Evolutionary conservation across 2,888 invertebrate species (phyloP).

Genomic region (Aethes cnicana): DNA sequence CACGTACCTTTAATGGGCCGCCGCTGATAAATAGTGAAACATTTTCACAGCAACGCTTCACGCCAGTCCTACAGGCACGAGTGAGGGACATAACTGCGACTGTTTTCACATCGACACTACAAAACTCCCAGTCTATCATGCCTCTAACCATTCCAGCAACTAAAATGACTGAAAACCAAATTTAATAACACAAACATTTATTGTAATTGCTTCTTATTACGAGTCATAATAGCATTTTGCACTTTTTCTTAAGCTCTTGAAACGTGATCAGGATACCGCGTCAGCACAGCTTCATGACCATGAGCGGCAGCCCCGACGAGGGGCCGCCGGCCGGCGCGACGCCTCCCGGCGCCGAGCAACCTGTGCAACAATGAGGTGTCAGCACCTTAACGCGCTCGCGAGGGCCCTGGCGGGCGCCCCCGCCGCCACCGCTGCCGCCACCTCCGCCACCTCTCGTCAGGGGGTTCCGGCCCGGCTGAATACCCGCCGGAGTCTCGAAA

Average conservation of each 20-base stretch:
- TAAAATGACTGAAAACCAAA: background rate
- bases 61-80: background rate
- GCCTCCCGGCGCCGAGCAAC: slow-evolving; percentile 56
- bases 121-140: no score
- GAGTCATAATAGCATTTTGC: slow-evolving; percentile 42
- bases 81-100: no score
- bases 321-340: slow-evolving; percentile 48
- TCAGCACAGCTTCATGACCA: slow-evolving; percentile 73
- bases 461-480: slow-evolving; percentile 58
- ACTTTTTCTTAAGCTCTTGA: slow-evolving; percentile 65
- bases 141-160: no score
- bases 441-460: slow-evolving; percentile 40
- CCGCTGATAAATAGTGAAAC: no score
- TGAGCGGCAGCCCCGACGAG: slow-evolving; percentile 58
- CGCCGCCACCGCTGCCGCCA: slow-evolving; percentile 28
- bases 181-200: slow-evolving; percentile 11
- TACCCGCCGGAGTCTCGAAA: slow-evolving; percentile 60
- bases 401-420: slow-evolving; percentile 13
- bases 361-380: slow-evolving; percentile 62
- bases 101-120: no score
- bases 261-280: slow-evolving; percentile 31
- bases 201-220: slow-evolving; percentile 7
- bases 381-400: slow-evolving; percentile 51
- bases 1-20: no score
- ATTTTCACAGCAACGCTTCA: no score